Evolutionary conservation across 2,888 invertebrate species (phyloP), one percentile per base, ranked within the genome.

Genomic region (Drosophila imparisetae): DNA sequence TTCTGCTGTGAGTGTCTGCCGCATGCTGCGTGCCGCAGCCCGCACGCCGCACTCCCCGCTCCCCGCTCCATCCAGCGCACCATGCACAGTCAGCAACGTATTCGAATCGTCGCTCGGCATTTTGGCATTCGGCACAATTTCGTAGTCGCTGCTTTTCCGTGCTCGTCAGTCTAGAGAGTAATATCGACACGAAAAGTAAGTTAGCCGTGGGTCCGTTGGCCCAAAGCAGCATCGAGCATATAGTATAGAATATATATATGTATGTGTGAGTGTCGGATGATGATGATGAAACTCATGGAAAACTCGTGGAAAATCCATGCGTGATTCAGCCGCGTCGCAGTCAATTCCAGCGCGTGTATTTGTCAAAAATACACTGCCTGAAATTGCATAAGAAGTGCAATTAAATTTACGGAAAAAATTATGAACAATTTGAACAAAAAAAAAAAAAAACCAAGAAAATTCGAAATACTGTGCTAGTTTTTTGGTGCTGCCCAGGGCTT

Each of bases 141-240:
- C 74, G 67, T 78, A 78, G 80, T 67, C 66, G 81, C 72, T 62
- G 57, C 59, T 63, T 38, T 49, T 32, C 52, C 66, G 67, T 66
- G 72, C 77, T 78, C 83, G 86, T 89, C 89, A 92, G 92, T 91
- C 92, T 92, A 87, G 90, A 91, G 92, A 90, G 92, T 91, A 92
- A 91, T 91, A 91, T 92, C 92, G 92, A 92, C 92, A 92, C 92
- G 92, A 92, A 89, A 91, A 92, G 92, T 92, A 92, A 92, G 92
- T 91, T 89, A 66, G 88, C 72, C 75, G 82, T 86, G 78, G 74
- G 76, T 72, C 83, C 75, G 78, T 75, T 71, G 78, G 75, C 81
- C 77, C 75, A 80, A 74, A 70, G 76, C 64, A 73, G 77, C 73
- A 62, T 53, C 49, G 66, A 72, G 67, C 61, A 84, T 86, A 84